Percentiles rank a stretch among this genome's conserved stretches.
Evolutionary conservation across 2,113 vertebrate genomes (phyloP).

Genomic region (Pristiophorus japonicus): DNA sequence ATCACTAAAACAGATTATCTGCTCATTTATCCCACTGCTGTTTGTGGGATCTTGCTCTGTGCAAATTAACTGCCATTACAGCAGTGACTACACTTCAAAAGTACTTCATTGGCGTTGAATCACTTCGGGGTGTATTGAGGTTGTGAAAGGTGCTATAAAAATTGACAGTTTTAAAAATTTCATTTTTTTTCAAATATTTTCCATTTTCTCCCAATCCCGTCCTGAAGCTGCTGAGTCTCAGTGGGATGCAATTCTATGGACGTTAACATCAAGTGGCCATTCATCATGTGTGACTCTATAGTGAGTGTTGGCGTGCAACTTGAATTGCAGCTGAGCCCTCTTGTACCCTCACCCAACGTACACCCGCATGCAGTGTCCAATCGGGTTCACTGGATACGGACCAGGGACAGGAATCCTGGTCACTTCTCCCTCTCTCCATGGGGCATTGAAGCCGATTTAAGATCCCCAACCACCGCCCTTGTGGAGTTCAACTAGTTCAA

Average conservation of each 20-base stretch:
- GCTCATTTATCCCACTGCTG: background rate
- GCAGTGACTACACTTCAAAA: no score
- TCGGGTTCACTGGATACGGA: background rate
- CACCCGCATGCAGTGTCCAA: background rate
- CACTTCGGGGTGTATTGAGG: no score
- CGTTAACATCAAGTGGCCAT: background rate
- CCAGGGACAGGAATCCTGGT: background rate
- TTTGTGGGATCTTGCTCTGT: no score
- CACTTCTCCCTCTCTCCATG: background rate
- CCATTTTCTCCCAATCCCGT: no score
- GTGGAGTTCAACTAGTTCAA: background rate
- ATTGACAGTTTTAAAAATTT: no score
- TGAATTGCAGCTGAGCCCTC: background rate
- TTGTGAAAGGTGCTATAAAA: no score
- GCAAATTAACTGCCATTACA: no score
- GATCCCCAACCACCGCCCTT: no score
- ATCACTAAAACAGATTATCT: no score
- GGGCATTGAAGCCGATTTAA: background rate
- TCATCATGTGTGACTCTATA: background rate
- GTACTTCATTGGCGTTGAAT: no score
- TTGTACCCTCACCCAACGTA: background rate
- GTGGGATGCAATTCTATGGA: background rate
- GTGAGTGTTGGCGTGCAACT: background rate
- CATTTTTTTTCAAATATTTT: no score
- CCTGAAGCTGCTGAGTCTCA: background rate